Evolutionary conservation across 2,113 vertebrate species (phyloP).

Genomic region (Tychaedon coryphoeus): DNA sequence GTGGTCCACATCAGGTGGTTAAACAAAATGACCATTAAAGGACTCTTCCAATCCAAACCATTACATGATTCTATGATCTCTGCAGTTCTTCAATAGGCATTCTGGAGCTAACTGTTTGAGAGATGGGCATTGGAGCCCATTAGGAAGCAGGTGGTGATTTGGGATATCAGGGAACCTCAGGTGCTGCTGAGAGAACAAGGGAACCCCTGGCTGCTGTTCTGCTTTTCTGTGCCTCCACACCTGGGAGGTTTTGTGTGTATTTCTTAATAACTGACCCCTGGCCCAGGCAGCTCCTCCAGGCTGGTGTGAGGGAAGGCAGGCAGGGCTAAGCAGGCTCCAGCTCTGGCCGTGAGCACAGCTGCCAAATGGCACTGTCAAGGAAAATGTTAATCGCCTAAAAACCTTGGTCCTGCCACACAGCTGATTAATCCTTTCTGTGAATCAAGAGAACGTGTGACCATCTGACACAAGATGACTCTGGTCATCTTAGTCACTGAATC

Average conservation of each 20-base stretch:
- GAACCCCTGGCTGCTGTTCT: neutral
- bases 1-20: neutral
- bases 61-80: neutral
- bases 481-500: neutral
- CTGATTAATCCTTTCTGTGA: neutral
- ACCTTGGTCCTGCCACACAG: neutral
- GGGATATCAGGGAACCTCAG: neutral
- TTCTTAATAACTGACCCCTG: neutral
- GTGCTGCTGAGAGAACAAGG: neutral
- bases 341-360: neutral
- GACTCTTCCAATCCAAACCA: neutral
- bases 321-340: neutral
- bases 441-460: neutral
- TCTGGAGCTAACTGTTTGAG: neutral
- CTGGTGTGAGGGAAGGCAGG: neutral
- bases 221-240: neutral
- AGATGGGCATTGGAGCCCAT: fast-evolving
- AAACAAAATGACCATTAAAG: neutral
- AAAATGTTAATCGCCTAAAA: neutral
- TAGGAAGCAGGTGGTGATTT: neutral
- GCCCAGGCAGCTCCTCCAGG: neutral
- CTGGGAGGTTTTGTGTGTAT: neutral
- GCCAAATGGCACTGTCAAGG: neutral
- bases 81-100: neutral
- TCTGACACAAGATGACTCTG: neutral